These are phyloP conservation scores for Biston betularia DNA, from an alignment of 2,888 invertebrate species.

Conservation along the genomic window DNA sequence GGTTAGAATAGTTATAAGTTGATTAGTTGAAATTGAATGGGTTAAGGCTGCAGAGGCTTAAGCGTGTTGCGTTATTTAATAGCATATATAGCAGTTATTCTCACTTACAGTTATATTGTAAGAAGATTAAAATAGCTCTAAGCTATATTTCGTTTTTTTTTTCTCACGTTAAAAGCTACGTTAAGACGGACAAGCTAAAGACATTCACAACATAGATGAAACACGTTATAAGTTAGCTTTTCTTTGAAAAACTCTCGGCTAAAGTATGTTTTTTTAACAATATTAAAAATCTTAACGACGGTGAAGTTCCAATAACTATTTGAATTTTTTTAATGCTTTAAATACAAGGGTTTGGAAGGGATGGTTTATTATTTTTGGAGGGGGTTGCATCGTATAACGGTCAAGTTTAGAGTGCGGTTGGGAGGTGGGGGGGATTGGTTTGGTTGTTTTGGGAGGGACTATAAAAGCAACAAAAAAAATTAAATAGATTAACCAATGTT, in stretches of 20 bases:
- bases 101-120: slow-evolving; percentile 14
- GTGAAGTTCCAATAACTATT: no score
- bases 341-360: no score
- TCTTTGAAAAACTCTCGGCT: no score
- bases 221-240: slow-evolving; percentile 35
- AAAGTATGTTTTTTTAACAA: background rate
- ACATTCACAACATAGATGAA: slow-evolving; percentile 28
- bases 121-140: background rate
- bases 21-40: slow-evolving; percentile 9
- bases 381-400: no score
- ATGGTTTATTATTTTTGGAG: no score
- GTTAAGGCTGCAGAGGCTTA: slow-evolving; percentile 27
- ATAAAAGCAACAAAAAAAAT: no score
- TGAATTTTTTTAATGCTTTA: no score
- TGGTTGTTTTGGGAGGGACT: no score
- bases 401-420: no score
- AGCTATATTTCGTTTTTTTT: background rate
- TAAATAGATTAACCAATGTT: no score
- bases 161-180: slow-evolving; percentile 14
- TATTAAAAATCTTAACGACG: background rate
- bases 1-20: slow-evolving; percentile 8
- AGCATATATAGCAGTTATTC: slow-evolving; percentile 9
- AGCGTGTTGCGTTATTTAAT: slow-evolving; percentile 19
- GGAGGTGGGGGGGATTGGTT: no score
- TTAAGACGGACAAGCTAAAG: slow-evolving; percentile 35